A percentile compares a stretch with the other conserved stretches of the same genome.
phyloP scores from a whole-genome alignment of 1,140 invertebrate genomes.

The Musca domestica region DNA sequence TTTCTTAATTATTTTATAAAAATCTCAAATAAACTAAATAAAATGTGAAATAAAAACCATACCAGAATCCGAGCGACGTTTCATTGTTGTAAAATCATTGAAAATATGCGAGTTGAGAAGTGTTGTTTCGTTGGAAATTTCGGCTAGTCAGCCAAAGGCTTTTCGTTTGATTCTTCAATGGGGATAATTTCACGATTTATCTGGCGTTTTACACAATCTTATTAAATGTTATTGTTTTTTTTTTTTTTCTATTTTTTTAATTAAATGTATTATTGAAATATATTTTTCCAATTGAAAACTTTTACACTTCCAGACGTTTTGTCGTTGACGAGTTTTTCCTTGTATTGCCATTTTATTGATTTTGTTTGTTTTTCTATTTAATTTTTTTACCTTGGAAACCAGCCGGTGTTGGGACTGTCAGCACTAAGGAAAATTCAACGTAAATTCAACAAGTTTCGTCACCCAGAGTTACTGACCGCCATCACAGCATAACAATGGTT shows the following conservation, averaged over 20 bases:
- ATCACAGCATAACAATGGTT: constrained; percentile 35
- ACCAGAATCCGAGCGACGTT: constrained; percentile 9
- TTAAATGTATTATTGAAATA: constrained; percentile 7
- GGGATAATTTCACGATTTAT: no score
- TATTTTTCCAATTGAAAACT: constrained; percentile 4
- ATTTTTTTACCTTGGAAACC: no score
- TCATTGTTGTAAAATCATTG: constrained; percentile 7
- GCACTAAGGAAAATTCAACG: not conserved
- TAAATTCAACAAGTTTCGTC: constrained; percentile 18
- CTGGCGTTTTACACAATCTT: not conserved
- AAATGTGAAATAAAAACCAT: not conserved
- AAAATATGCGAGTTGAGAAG: not conserved
- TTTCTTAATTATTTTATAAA: not conserved
- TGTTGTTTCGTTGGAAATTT: no score
- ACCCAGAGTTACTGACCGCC: not conserved
- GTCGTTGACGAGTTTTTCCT: not conserved
- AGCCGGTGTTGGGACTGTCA: not conserved
- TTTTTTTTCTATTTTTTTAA: not conserved
- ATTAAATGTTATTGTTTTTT: not conserved
- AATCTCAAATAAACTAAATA: not conserved
- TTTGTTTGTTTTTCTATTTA: no score
- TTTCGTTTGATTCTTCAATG: no score
- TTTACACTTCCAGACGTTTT: constrained; percentile 18
- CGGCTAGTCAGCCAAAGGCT: no score
- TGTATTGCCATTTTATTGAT: no score